Conservation (phyloP, 2,888 invertebrate genomes). For the Abrostola triplasia region DNA sequence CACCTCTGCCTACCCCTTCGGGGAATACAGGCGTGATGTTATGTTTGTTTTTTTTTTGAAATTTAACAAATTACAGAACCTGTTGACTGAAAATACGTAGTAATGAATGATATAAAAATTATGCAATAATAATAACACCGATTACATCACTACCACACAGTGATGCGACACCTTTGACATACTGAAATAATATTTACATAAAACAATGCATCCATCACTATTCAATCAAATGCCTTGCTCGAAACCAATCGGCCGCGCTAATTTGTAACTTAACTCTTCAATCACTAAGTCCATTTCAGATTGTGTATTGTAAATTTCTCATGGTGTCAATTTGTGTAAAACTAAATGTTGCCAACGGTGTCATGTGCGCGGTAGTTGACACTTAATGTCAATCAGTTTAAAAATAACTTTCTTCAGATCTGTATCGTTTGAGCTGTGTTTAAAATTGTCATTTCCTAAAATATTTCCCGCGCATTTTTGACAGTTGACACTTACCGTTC, state of each 20-base stretch:
- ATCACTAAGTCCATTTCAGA: neutral
- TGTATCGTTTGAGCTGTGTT: conserved; percentile 1
- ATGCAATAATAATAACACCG: conserved; percentile 11
- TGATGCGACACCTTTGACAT: neutral
- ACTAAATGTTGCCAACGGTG: neutral
- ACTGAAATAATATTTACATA: conserved; percentile 2
- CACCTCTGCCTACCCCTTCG: too few relatives aligned
- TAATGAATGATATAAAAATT: conserved; percentile 10
- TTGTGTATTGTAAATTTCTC: neutral
- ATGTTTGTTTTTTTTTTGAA: too few relatives aligned
- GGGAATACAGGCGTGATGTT: too few relatives aligned
- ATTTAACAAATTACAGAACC: conserved; percentile 11
- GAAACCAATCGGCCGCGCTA: neutral
- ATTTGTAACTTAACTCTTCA: neutral
- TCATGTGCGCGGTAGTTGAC: neutral
- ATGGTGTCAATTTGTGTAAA: neutral
- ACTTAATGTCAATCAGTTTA: neutral
- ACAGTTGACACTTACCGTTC: too few relatives aligned
- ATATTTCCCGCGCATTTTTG: neutral
- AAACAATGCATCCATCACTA: neutral
- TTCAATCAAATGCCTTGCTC: neutral
- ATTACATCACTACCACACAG: conserved; percentile 12
- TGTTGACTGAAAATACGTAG: conserved; percentile 1
- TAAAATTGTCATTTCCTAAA: neutral
- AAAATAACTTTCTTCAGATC: neutral